phyloP scores from a whole-genome alignment of 2,113 vertebrate genomes.

The Callionymus lyra region DNA sequence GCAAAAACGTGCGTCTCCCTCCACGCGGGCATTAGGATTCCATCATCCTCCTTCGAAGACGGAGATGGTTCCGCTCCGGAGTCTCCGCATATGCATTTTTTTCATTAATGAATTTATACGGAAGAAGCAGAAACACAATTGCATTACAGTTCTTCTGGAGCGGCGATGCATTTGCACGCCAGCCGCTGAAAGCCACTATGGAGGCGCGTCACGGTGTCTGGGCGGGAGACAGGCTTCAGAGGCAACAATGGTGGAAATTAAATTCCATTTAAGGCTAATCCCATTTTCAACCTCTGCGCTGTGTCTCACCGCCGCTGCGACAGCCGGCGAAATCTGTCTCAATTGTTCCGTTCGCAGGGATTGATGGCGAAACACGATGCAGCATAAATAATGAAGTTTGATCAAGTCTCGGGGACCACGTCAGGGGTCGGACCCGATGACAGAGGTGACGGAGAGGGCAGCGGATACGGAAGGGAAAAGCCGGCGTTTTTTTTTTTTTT shows the following conservation, averaged over 20 bases:
- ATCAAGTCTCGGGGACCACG: slow-evolving; percentile 45
- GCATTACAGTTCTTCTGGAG: slow-evolving; percentile 13
- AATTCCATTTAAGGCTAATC: slow-evolving; percentile 75
- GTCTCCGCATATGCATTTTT: too few relatives aligned
- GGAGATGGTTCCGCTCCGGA: too few relatives aligned
- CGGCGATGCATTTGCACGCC: slow-evolving; percentile 13
- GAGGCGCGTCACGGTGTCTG: slow-evolving; percentile 54
- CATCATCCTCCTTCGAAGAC: too few relatives aligned
- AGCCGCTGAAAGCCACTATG: slow-evolving; percentile 4
- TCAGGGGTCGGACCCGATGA: slow-evolving; percentile 51
- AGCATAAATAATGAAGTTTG: slow-evolving; percentile 64
- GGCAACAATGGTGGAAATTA: slow-evolving; percentile 67
- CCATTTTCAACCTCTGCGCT: slow-evolving; percentile 65
- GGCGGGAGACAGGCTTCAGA: slow-evolving; percentile 65
- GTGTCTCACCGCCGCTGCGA: slow-evolving; percentile 63
- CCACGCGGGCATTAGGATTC: too few relatives aligned
- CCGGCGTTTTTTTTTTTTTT: too few relatives aligned
- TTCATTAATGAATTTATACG: not conserved
- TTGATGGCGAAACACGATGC: slow-evolving; percentile 61
- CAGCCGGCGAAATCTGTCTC: slow-evolving; percentile 65
- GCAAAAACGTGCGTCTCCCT: too few relatives aligned
- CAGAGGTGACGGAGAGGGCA: slow-evolving; percentile 18
- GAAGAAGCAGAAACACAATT: slow-evolving; percentile 12
- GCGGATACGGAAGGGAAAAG: slow-evolving; percentile 21
- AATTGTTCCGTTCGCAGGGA: slow-evolving; percentile 58